Evolutionary conservation across 2,888 invertebrate genomes (phyloP).

Genomic region (Bugula neritina): DNA sequence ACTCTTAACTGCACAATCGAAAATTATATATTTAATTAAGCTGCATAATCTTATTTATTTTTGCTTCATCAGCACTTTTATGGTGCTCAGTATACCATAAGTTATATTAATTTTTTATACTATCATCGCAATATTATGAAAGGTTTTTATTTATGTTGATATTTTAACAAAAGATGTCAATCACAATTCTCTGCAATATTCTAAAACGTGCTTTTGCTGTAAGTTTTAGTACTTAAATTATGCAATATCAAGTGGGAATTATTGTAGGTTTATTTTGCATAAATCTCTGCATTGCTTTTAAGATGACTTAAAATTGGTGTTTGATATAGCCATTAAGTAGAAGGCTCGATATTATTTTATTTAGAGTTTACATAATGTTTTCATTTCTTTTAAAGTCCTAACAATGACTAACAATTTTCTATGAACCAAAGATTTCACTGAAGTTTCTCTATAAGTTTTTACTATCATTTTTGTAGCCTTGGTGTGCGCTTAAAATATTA

Average conservation of each 20-base stretch:
- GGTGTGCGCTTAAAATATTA: background rate
- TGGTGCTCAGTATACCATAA: background rate
- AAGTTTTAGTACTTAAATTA: too few species aligned
- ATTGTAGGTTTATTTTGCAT: too few species aligned
- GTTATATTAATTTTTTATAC: background rate
- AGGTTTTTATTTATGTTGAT: background rate
- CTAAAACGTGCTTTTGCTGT: too few species aligned
- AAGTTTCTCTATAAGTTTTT: background rate
- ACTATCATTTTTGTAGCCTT: background rate
- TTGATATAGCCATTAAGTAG: too few species aligned
- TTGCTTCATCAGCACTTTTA: background rate
- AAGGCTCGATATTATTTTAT: too few species aligned
- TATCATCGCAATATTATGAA: background rate
- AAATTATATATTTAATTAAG: background rate
- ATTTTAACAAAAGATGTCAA: background rate
- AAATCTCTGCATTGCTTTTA: too few species aligned
- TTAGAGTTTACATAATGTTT: too few species aligned
- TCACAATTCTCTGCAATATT: background rate
- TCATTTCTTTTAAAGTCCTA: too few species aligned
- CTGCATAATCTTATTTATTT: background rate
- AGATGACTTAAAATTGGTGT: too few species aligned
- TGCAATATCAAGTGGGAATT: too few species aligned
- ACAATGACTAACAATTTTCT: background rate
- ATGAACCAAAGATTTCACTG: background rate
- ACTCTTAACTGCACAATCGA: background rate